Evolutionary conservation across 2,113 vertebrate genomes (phyloP).

Genomic region (Antechinus stuartii): DNA sequence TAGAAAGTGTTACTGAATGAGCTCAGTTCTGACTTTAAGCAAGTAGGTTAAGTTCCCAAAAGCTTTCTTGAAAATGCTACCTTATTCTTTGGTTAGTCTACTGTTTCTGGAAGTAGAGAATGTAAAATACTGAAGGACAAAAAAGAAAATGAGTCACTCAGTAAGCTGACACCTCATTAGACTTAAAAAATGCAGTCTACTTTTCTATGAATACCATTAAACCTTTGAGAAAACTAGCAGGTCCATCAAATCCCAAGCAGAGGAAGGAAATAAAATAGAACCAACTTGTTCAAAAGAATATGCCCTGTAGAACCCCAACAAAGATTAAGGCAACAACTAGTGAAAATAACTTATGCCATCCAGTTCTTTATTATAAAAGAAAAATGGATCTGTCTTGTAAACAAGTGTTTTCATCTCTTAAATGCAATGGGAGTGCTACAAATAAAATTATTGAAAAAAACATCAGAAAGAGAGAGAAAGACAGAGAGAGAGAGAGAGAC

Average conservation of each 20-base stretch:
- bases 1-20: conserved; percentile 48
- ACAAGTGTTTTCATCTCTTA: conserved; percentile 23
- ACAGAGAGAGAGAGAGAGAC: no score
- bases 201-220: conserved; percentile 80
- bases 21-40: conserved; percentile 24
- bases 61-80: conserved; percentile 37
- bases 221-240: conserved; percentile 58
- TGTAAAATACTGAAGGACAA: conserved; percentile 66
- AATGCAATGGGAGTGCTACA: conserved; percentile 1
- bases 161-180: conserved; percentile 74
- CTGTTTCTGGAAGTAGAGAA: conserved; percentile 59
- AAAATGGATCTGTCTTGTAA: conserved; percentile 1
- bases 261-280: conserved; percentile 56
- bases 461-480: no score
- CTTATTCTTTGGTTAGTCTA: conserved; percentile 48
- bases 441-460: background rate
- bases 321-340: conserved; percentile 55
- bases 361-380: conserved; percentile 10
- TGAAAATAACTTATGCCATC: background rate
- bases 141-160: conserved; percentile 77
- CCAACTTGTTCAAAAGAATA: conserved; percentile 50
- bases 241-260: conserved; percentile 61
- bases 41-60: conserved; percentile 9
- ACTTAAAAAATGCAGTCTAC: conserved; percentile 72
- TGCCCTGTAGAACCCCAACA: conserved; percentile 25